Base-by-base conservation (phyloP, 2,797 vertebrate genomes). In the Glyptemys insculpta region DNA sequence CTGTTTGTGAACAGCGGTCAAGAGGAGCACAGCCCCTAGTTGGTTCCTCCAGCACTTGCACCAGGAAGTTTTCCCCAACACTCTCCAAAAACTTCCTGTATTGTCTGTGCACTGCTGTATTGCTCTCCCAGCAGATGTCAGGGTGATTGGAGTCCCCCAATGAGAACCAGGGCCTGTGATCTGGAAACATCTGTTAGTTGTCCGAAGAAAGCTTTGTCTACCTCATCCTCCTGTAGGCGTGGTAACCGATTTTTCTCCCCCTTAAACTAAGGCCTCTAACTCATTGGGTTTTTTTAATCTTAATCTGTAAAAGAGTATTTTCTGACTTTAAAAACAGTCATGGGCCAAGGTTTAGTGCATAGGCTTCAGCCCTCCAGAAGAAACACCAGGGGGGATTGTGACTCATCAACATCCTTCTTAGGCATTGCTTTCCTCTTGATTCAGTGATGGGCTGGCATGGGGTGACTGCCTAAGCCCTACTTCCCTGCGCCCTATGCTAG, bases 401-500 rank as follows among this genome's bases (percentile, higher is more conserved):
- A 34, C 81, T 91, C 86, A 16, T 37, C 34, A 0, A 0, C 15
- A 50, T 44, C 54, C 29, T 59, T 76, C 59, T 86, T 53, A 81
- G 92, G 50, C 27, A 1, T 76, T 92, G n/a, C 37, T 74, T 74
- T 25, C 68, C 37, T n/a, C 68, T 74, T 25, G 23, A 80, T 44
- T 72, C 81, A 5, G 4, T 25, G 44, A 27, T 16, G 12, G 1
- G 1, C 6, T 74, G 12, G 21, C 4, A 5, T 11, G 19, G 53
- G 56, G 5, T 88, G 27, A 7, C 53, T 81, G 31, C 12, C 23
- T 34, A 81, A 1, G 8, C 56, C 18, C 78, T 76, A 83, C 78
- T 78, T 34, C 79, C 25, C 6, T 0, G 1, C 49, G 82, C 19
- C 5, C 57, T 14, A 2, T 0, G 5, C 16, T n/a, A 80, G 12